phyloP scores from a whole-genome alignment of 2,888 invertebrate species.

The Sphaerophoria taeniata region DNA sequence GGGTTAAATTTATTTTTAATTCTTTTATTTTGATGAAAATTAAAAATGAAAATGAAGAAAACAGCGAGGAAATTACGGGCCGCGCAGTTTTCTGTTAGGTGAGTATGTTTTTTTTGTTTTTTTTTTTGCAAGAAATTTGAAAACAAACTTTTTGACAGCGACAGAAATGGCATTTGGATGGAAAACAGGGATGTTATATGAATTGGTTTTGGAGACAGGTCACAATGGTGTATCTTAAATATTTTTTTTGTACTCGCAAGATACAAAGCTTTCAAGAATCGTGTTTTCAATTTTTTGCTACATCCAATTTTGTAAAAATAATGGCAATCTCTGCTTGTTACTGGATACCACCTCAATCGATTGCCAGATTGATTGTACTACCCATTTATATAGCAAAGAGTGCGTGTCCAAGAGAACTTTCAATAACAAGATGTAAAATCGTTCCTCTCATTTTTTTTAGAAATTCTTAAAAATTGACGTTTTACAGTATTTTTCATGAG shows the following conservation, averaged over 20 bases:
- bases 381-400: no score
- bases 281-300: no score
- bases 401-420: no score
- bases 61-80: conserved; percentile 30
- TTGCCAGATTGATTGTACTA: no score
- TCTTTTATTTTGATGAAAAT: neutral
- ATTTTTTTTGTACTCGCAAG: neutral
- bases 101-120: neutral
- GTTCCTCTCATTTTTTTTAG: no score
- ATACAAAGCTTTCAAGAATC: no score
- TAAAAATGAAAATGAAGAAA: conserved; percentile 22
- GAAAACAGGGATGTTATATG: conserved; percentile 26
- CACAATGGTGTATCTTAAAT: neutral
- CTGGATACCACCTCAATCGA: no score
- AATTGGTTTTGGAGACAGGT: conserved; percentile 2
- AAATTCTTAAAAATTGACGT: no score
- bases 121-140: conserved; percentile 60
- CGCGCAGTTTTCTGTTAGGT: conserved; percentile 62
- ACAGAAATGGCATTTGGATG: conserved; percentile 37
- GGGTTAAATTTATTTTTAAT: conserved; percentile 34
- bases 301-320: no score
- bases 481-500: no score
- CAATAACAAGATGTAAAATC: no score
- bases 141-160: conserved; percentile 66
- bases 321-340: no score